Conservation (phyloP, 1,140 invertebrate genomes). For the Gryon sp. region DNA sequence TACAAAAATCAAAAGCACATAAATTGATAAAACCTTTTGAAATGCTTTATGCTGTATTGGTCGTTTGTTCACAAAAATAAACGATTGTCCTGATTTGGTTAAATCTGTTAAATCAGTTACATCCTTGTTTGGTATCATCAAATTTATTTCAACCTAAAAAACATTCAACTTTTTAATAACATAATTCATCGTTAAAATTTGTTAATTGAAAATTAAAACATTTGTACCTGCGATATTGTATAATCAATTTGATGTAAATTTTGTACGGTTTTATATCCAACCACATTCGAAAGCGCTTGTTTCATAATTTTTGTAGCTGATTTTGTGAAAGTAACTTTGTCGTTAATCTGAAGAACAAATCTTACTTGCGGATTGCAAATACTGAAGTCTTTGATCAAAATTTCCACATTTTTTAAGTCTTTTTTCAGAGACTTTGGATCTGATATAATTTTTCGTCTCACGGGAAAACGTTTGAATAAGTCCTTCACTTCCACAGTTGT, state of each 20-base stretch:
- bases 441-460: conserved; percentile 82
- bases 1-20: conserved; percentile 8
- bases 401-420: conserved; percentile 82
- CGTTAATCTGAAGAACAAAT: conserved; percentile 81
- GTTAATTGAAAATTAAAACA: no score
- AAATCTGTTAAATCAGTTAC: conserved; percentile 69
- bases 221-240: conserved; percentile 30
- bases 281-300: conserved; percentile 75
- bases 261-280: conserved; percentile 77
- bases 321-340: conserved; percentile 81
- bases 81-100: conserved; percentile 69
- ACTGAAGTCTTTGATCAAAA: conserved; percentile 80
- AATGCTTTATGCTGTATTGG: conserved; percentile 81
- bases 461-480: conserved; percentile 83
- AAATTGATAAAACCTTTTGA: conserved; percentile 79
- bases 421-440: conserved; percentile 79
- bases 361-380: conserved; percentile 80
- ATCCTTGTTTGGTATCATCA: conserved; percentile 79
- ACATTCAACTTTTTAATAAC: no score
- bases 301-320: conserved; percentile 71
- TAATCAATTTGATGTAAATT: conserved; percentile 74
- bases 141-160: conserved; percentile 72
- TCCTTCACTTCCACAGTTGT: conserved; percentile 81
- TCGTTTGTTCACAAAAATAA: conserved; percentile 81
- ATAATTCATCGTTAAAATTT: background rate